A percentile compares a stretch with the other conserved stretches of the same genome.
Evolutionary conservation across 2,888 invertebrate species (phyloP).

Genomic region (Nematopogon swammerdamellus): DNA sequence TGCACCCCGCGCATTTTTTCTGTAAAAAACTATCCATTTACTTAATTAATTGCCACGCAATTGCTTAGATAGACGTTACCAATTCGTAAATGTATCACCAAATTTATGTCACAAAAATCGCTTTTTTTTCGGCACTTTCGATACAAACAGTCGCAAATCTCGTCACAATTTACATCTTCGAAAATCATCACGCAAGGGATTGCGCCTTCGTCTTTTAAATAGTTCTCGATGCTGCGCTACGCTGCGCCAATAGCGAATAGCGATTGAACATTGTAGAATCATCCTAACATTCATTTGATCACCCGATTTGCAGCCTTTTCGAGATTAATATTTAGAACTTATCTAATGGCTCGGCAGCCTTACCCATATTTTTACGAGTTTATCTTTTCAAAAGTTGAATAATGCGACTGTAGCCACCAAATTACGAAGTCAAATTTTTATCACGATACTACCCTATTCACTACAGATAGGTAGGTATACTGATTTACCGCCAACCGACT

Average conservation of each 20-base stretch:
- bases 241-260: too few relatives aligned
- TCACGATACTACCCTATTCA: slow-evolving; percentile 16
- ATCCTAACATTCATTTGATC: background rate
- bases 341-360: background rate
- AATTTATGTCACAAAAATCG: slow-evolving; percentile 9
- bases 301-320: background rate
- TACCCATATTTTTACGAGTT: too few relatives aligned
- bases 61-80: slow-evolving; percentile 23
- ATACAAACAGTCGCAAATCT: background rate
- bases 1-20: slow-evolving; percentile 52
- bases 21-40: slow-evolving; percentile 26
- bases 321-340: background rate
- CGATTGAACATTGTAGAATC: background rate
- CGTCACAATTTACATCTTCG: too few relatives aligned
- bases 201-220: too few relatives aligned
- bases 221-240: too few relatives aligned
- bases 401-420: background rate
- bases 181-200: too few relatives aligned
- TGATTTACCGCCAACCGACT: background rate
- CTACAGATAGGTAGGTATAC: slow-evolving; percentile 32
- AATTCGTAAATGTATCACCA: slow-evolving; percentile 52
- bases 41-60: slow-evolving; percentile 43
- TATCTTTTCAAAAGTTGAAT: background rate
- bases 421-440: background rate
- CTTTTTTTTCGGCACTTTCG: background rate